Conservation (phyloP, 23 tunicate genomes). For the Phallusia fumigata region DNA sequence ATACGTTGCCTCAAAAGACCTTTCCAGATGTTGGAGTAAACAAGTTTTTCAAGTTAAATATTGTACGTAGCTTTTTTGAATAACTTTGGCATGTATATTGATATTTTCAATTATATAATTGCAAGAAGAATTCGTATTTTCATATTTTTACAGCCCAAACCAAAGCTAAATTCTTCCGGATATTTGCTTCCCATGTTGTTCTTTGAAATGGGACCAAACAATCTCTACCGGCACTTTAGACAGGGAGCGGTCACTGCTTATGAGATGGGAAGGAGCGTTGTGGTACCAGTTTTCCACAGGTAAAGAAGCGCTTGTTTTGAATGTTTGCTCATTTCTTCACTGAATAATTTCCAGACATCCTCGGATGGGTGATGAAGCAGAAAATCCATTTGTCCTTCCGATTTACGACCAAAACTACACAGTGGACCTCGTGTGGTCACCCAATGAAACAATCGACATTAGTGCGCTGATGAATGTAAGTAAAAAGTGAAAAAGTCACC, state of each 20-base stretch:
- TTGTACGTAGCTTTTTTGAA: no score
- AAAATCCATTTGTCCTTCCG: constrained; percentile 92
- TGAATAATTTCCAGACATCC: constrained; percentile 70
- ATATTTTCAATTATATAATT: no score
- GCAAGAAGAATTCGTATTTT: no score
- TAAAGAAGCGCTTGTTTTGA: background rate
- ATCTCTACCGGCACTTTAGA: constrained; percentile 84
- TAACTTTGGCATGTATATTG: no score
- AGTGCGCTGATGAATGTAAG: constrained; percentile 81
- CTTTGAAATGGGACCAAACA: constrained; percentile 99
- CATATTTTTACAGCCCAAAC: constrained; percentile 38
- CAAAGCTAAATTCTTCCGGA: constrained; percentile 62
- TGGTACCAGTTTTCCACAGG: constrained; percentile 99
- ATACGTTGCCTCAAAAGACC: no score
- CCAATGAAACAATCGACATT: constrained; percentile 82
- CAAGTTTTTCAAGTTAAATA: no score
- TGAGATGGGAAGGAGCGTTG: constrained; percentile 89
- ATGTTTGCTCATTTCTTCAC: background rate
- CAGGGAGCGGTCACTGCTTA: constrained; percentile 98
- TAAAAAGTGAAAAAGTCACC: background rate
- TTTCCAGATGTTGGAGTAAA: no score
- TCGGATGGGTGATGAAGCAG: constrained; percentile 94
- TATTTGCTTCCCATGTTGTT: constrained; percentile 96
- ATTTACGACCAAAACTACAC: constrained; percentile 96
- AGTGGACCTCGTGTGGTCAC: constrained; percentile 98